These are phyloP conservation scores for Galleria mellonella DNA, from an alignment of 1,140 invertebrate genomes.

Conservation along the genomic window DNA sequence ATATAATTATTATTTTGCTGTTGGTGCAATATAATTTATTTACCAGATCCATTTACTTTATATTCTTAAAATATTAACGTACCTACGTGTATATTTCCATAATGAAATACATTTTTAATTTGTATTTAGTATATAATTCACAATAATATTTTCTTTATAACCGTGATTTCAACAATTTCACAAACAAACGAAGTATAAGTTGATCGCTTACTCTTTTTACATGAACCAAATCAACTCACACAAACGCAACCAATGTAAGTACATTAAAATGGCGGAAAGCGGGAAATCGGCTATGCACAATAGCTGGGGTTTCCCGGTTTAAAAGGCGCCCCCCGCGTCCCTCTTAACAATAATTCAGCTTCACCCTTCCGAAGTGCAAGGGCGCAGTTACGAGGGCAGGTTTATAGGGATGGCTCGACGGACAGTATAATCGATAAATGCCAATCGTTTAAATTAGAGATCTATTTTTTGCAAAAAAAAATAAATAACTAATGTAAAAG, in stretches of 20 bases:
- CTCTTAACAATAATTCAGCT: slow-evolving; percentile 72
- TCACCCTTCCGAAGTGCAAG: slow-evolving; percentile 71
- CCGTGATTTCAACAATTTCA: too few species aligned
- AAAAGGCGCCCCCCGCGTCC: slow-evolving; percentile 48
- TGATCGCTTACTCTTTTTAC: background rate
- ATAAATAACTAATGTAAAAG: too few species aligned
- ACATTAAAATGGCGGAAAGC: slow-evolving; percentile 67
- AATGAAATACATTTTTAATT: too few species aligned
- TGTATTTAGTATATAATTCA: too few species aligned
- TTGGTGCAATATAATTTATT: too few species aligned
- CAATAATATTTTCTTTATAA: too few species aligned
- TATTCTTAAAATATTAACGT: too few species aligned
- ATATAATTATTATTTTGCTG: too few species aligned
- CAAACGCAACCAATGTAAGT: slow-evolving; percentile 30
- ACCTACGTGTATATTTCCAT: too few species aligned
- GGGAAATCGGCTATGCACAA: slow-evolving; percentile 70
- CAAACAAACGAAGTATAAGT: background rate
- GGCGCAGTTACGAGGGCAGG: slow-evolving; percentile 60
- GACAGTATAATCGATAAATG: background rate
- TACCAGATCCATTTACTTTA: too few species aligned
- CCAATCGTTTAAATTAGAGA: too few species aligned
- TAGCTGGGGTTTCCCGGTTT: slow-evolving; percentile 67
- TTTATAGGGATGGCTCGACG: slow-evolving; percentile 8
- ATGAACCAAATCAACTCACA: slow-evolving; percentile 1
- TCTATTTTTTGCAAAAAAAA: too few species aligned